These are phyloP conservation scores for Chionoecetes opilio DNA, from an alignment of 1,140 invertebrate species.

Conservation along the genomic window DNA sequence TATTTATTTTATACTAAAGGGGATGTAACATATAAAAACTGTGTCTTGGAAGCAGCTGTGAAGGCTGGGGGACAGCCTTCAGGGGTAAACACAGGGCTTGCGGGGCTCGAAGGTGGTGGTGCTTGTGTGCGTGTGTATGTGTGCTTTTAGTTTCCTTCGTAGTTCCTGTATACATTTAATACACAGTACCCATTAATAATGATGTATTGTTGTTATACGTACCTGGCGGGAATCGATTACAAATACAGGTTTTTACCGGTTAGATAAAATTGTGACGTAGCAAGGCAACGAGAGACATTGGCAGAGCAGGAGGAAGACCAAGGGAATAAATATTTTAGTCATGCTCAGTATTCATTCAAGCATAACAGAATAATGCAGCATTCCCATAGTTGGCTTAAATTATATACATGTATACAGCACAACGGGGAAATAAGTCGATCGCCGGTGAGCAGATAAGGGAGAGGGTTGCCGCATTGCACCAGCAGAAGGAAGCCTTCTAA, in stretches of 20 bases:
- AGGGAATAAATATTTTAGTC: background rate
- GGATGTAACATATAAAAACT: background rate
- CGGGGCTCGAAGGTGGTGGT: background rate
- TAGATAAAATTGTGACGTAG: background rate
- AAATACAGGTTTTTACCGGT: background rate
- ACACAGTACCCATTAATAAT: background rate
- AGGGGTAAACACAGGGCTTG: no score
- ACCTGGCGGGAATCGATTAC: background rate
- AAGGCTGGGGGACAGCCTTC: background rate
- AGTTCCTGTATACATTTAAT: background rate
- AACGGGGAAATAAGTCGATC: background rate
- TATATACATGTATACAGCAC: background rate
- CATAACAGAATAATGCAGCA: no score
- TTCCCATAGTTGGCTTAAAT: background rate
- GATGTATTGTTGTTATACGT: background rate
- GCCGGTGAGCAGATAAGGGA: background rate
- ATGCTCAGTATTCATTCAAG: no score
- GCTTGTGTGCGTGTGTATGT: background rate
- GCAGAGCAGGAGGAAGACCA: background rate
- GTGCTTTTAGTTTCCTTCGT: background rate
- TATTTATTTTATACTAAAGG: slow-evolving; percentile 75
- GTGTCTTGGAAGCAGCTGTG: background rate
- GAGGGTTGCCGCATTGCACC: background rate
- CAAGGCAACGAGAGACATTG: background rate
- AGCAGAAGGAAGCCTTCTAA: slow-evolving; percentile 39